These are phyloP conservation scores for Trichechus manatus DNA, from an alignment of 2,113 vertebrate genomes.

Conservation along the genomic window DNA sequence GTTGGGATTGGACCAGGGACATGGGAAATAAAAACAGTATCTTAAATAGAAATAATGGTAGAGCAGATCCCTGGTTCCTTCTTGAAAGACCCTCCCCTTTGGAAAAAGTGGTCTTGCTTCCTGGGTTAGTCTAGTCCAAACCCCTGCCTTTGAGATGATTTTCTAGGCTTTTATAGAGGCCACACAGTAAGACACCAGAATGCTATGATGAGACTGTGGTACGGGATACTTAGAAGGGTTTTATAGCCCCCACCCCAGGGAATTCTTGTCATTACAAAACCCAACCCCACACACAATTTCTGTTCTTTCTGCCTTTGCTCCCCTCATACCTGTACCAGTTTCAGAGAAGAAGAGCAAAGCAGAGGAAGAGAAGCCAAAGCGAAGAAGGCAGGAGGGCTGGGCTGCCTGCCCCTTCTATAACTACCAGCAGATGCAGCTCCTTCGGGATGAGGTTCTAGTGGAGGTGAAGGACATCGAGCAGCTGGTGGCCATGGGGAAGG, in stretches of 20 bases:
- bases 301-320: not conserved
- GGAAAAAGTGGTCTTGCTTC: not conserved
- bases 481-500: conserved; percentile 91
- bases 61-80: not conserved
- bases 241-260: accelerated
- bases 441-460: conserved; percentile 92
- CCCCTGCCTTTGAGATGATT: not conserved
- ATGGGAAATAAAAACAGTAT: accelerated
- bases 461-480: conserved; percentile 95
- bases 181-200: not conserved
- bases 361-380: conserved; percentile 86
- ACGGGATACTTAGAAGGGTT: not conserved
- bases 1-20: too few relatives aligned
- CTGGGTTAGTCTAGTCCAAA: not conserved
- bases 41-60: not conserved
- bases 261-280: not conserved
- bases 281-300: too few relatives aligned
- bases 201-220: not conserved
- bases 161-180: not conserved
- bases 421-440: conserved; percentile 91
- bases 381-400: conserved; percentile 85
- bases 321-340: not conserved
- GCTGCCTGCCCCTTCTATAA: conserved; percentile 90
- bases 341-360: conserved; percentile 84
- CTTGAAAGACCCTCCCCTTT: not conserved